Percentiles rank a stretch among this genome's conserved stretches.
Conservation (phyloP, 1,140 invertebrate species). For the Brachionus rotundiformis region DNA sequence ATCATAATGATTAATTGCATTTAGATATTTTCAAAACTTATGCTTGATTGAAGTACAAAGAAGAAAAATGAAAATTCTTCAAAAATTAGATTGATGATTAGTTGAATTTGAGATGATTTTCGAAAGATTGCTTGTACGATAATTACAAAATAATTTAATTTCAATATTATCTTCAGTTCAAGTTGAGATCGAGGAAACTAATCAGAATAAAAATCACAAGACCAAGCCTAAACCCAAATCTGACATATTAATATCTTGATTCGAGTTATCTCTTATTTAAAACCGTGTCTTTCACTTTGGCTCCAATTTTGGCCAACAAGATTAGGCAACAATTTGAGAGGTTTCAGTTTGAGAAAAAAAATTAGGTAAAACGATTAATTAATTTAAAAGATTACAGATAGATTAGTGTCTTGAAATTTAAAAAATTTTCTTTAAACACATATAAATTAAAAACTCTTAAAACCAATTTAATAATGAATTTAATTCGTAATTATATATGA, state of each 20-base stretch:
- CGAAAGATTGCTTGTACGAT: conserved; percentile 29
- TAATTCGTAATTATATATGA: no score
- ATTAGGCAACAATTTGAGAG: not conserved
- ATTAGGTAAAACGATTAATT: conserved; percentile 15
- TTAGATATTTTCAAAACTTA: conserved; percentile 28
- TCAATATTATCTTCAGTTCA: conserved; percentile 21
- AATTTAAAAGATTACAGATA: conserved; percentile 9
- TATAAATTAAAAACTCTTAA: not conserved
- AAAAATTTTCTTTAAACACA: no score
- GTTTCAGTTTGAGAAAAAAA: conserved; percentile 14
- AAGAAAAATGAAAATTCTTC: conserved; percentile 23
- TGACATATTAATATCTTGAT: conserved; percentile 12
- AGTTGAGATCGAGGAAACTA: not conserved
- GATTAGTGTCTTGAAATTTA: conserved; percentile 19
- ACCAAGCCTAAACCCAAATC: not conserved
- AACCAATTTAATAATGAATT: not conserved
- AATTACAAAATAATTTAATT: conserved; percentile 40
- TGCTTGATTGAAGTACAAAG: conserved; percentile 23
- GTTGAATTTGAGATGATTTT: conserved; percentile 13
- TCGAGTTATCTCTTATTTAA: conserved; percentile 6
- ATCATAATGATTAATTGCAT: conserved; percentile 48
- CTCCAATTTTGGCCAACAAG: not conserved
- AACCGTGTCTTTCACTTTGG: not conserved
- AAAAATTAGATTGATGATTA: conserved; percentile 46
- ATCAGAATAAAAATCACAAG: not conserved